A percentile compares a stretch with the other conserved stretches of the same genome.
phyloP scores from a whole-genome alignment of 2,113 vertebrate species.

The Lanius ludovicianus region DNA sequence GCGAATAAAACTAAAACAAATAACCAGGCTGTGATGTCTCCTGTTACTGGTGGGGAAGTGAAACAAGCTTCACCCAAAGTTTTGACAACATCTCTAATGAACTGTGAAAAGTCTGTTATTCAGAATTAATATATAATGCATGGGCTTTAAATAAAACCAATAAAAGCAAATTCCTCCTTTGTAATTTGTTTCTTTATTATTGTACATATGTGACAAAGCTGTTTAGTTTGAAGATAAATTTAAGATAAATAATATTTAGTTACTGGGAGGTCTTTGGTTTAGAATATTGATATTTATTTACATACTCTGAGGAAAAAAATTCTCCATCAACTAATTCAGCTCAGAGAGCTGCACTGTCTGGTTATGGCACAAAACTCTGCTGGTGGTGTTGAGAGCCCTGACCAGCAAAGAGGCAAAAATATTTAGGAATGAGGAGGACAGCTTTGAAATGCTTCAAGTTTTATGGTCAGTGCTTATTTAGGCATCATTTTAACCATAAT shows the following conservation, averaged over 20 bases:
- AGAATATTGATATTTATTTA: conserved; percentile 54
- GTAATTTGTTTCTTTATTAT: conserved; percentile 35
- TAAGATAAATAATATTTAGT: conserved; percentile 35
- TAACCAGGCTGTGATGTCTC: neutral
- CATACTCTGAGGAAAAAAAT: neutral
- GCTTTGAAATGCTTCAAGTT: accelerated
- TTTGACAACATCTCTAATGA: neutral
- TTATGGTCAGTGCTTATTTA: neutral
- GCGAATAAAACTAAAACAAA: neutral
- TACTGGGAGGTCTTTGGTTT: conserved; percentile 55
- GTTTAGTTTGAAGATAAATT: conserved; percentile 36
- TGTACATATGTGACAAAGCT: conserved; percentile 23
- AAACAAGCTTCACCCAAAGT: neutral
- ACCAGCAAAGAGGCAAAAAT: neutral
- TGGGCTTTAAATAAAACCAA: conserved; percentile 1
- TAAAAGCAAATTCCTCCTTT: conserved; percentile 32
- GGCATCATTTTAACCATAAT: neutral
- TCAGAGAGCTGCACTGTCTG: neutral
- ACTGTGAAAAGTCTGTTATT: conserved; percentile 10
- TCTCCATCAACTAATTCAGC: neutral
- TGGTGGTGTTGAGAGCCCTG: neutral
- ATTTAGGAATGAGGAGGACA: neutral
- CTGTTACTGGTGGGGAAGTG: neutral
- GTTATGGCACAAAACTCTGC: neutral
- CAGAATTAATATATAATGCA: neutral